Conservation (phyloP, 1,140 invertebrate genomes). For the Yoshiicerus persimilis region DNA sequence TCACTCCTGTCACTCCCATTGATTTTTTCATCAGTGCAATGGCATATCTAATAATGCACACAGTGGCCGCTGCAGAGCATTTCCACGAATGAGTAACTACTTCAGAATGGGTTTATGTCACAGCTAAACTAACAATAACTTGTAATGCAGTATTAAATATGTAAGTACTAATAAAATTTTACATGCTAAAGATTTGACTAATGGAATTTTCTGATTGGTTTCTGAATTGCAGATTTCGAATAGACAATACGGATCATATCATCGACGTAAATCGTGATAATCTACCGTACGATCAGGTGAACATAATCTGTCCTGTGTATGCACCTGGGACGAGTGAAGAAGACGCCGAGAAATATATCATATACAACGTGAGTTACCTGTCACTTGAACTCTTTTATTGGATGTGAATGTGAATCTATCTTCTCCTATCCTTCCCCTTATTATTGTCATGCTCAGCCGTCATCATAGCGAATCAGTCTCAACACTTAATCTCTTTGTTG, state of each 20-base stretch:
- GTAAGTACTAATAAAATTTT: neutral
- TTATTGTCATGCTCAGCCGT: neutral
- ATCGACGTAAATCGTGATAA: slow-evolving; percentile 95
- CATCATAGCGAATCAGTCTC: neutral
- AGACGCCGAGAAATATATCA: slow-evolving; percentile 91
- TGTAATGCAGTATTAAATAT: neutral
- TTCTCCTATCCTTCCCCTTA: neutral
- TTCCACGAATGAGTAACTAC: neutral
- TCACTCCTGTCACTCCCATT: neutral
- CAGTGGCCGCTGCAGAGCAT: neutral
- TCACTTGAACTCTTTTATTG: neutral
- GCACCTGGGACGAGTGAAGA: slow-evolving; percentile 81
- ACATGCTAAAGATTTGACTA: neutral
- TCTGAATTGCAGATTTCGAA: slow-evolving; percentile 79
- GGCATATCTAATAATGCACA: too few species aligned
- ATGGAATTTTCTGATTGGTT: slow-evolving; percentile 40
- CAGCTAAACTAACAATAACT: neutral
- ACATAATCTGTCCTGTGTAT: slow-evolving; percentile 92
- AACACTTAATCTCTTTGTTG: neutral
- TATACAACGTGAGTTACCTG: slow-evolving; percentile 79
- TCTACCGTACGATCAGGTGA: slow-evolving; percentile 89
- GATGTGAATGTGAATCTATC: neutral
- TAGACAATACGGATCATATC: slow-evolving; percentile 96
- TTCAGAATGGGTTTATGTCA: neutral
- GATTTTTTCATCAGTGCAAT: neutral